Evolutionary conservation across 1,140 invertebrate genomes (phyloP), one percentile per base, ranked within the genome.

Genomic region (Aphelinus atriplicis): DNA sequence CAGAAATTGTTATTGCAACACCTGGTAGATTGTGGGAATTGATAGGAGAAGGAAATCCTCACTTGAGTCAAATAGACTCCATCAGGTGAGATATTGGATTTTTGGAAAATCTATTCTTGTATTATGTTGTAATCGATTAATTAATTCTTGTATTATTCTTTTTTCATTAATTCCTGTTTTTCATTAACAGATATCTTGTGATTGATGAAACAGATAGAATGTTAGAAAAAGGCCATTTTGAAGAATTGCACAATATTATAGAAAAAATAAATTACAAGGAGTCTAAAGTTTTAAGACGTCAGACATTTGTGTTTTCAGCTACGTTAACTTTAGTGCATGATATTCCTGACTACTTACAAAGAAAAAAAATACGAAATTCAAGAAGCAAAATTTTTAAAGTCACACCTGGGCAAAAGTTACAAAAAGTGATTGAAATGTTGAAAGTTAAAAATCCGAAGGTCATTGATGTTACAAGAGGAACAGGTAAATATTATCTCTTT

Each of bases 121-220:
- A 26, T 26, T 26, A 26, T 26, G 26, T 42, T 53, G 5, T 66
- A 47, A 6, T 46, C 3, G 64, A 48, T 51, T 55, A 73, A 73
- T 60, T 48, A 58, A 1, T 73, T 47, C n/a, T 53, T 60, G 9
- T 46, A 45, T 65, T 56, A 47, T 68, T 0, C 56, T n/a, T 55
- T 71, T 77, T 67, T 62, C 42, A 64, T 68, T 75, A 73, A 70
- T 80, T 74, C 26, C 26, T 26, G 26, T 72, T 67, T 78, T 69
- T 70, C 74, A 67, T 45, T 78, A 84, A 88, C 71, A 93, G 93
- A 77, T 96, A 92, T 85, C 88, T 99, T 71, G 97, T 96, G 0
- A 95, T 99, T 75, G 98, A 99, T 87, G 98, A 99, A 91, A 98
- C 98, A 0, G 98, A 99, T 88, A 90, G 98, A 79, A 99, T 99